These are phyloP conservation scores for Corynorhinus townsendii DNA, from an alignment of 2,113 vertebrate genomes.

Conservation along the genomic window DNA sequence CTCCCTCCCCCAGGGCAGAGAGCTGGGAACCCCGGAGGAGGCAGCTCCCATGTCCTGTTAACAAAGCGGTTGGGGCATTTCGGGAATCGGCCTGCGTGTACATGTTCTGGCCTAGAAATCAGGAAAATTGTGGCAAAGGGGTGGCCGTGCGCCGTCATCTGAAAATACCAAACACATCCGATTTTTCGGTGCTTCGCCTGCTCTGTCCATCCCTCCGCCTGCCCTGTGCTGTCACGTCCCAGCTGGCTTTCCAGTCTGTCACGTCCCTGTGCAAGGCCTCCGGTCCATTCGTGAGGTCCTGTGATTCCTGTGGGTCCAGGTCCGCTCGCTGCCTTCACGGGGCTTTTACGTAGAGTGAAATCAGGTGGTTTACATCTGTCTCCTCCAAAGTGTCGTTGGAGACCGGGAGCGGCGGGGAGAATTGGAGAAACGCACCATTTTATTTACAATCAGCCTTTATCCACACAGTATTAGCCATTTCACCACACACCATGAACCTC, in stretches of 20 bases:
- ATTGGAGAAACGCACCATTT: slow-evolving; percentile 60
- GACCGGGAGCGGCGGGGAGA: slow-evolving; percentile 31
- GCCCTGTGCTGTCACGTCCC: neutral
- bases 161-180: slow-evolving; percentile 55
- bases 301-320: slow-evolving; percentile 12
- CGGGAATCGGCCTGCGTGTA: slow-evolving; percentile 13
- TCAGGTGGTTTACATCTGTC: slow-evolving; percentile 58
- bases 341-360: slow-evolving; percentile 34
- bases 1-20: neutral
- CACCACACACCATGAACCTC: slow-evolving; percentile 68
- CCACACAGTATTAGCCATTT: slow-evolving; percentile 47
- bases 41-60: slow-evolving; percentile 55
- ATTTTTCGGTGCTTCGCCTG: neutral
- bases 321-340: neutral
- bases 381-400: slow-evolving; percentile 66
- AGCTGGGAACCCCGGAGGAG: slow-evolving; percentile 59
- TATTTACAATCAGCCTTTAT: slow-evolving; percentile 61
- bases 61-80: slow-evolving; percentile 67
- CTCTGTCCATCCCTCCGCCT: neutral
- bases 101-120: slow-evolving; percentile 30
- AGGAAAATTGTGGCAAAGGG: slow-evolving; percentile 66
- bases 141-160: slow-evolving; percentile 34
- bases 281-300: neutral
- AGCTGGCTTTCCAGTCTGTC: too few relatives aligned
- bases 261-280: too few relatives aligned